These are phyloP conservation scores for Hypsopygia costalis DNA, from an alignment of 2,888 invertebrate genomes.

Conservation along the genomic window DNA sequence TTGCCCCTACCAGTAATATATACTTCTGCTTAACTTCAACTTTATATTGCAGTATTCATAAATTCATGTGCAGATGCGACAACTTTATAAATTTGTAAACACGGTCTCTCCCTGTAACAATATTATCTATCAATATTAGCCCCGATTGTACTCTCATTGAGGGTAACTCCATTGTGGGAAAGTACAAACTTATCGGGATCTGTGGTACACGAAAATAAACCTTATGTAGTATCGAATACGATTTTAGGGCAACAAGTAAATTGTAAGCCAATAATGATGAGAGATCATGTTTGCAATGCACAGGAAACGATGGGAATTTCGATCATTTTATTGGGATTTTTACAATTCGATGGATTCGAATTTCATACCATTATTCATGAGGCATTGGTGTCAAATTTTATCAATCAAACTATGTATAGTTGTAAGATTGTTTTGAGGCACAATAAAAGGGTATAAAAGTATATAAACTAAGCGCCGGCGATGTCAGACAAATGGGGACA, in stretches of 20 bases:
- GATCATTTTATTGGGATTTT: background rate
- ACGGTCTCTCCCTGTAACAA: constrained; percentile 54
- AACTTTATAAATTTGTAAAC: constrained; percentile 28
- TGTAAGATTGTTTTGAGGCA: background rate
- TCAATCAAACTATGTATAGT: background rate
- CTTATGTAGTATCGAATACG: constrained; percentile 9
- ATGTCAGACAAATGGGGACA: constrained; percentile 8
- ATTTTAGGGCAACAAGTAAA: constrained; percentile 17
- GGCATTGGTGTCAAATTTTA: background rate
- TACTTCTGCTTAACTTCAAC: constrained; percentile 5
- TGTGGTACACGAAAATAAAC: constrained; percentile 8
- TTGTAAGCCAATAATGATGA: constrained; percentile 38
- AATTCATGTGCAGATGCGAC: constrained; percentile 24
- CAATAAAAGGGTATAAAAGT: constrained; percentile 1
- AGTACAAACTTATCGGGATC: background rate
- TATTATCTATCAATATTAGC: constrained; percentile 74
- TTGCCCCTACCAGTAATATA: too few species aligned
- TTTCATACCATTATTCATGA: background rate
- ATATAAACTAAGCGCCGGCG: constrained; percentile 1
- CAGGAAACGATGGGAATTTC: background rate
- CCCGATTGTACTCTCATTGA: constrained; percentile 49
- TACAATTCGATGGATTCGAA: background rate
- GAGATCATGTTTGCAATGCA: constrained; percentile 42
- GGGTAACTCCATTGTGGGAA: constrained; percentile 44
- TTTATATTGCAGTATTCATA: background rate